phyloP scores from a whole-genome alignment of 2,888 invertebrate species.

The Cryptus viduatorius region DNA sequence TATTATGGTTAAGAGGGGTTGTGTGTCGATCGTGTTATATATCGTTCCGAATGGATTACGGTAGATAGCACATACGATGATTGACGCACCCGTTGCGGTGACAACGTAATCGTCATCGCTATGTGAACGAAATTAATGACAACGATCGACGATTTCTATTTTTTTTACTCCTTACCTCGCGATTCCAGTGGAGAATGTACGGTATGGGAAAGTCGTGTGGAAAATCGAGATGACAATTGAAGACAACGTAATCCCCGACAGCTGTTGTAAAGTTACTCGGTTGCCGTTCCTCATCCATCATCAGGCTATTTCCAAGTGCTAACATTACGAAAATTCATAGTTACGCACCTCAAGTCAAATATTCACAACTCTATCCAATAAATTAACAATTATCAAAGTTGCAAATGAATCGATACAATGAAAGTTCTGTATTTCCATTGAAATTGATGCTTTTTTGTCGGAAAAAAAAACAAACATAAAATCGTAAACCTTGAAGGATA shows the following conservation, averaged over 20 bases:
- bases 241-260: constrained; percentile 92
- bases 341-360: constrained; percentile 16
- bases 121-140: constrained; percentile 35
- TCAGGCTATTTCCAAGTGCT: constrained; percentile 79
- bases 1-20: constrained; percentile 27
- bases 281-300: constrained; percentile 82
- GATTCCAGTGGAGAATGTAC: constrained; percentile 95
- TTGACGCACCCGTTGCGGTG: constrained; percentile 43
- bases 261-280: constrained; percentile 87
- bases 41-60: constrained; percentile 46
- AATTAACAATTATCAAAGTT: neutral
- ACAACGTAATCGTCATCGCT: constrained; percentile 14
- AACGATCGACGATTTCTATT: constrained; percentile 23
- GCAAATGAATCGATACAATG: neutral
- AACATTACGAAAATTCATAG: constrained; percentile 35
- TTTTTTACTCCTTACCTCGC: constrained; percentile 89
- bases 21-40: constrained; percentile 23
- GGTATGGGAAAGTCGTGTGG: constrained; percentile 94
- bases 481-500: constrained; percentile 43
- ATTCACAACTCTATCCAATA: neutral
- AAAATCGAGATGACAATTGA: constrained; percentile 95
- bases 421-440: constrained; percentile 6
- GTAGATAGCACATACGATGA: constrained; percentile 46
- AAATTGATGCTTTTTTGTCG: constrained; percentile 23
- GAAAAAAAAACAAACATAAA: constrained; percentile 20